phyloP scores from a whole-genome alignment of 2,888 invertebrate genomes.

The Dastarcus helophoroides region DNA sequence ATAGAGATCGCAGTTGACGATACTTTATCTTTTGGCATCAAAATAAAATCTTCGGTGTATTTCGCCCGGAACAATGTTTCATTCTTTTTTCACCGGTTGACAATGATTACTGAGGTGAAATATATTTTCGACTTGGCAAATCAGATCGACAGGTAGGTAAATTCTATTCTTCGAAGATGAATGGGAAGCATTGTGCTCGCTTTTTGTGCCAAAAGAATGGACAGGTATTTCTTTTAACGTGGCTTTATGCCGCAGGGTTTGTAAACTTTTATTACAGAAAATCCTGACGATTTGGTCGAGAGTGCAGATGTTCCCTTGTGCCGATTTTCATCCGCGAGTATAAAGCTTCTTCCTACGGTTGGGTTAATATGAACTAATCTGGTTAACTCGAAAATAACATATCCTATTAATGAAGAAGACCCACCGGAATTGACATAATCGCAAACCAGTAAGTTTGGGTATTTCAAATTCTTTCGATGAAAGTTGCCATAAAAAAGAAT shows the following conservation, averaged over 20 bases:
- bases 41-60: slow-evolving; percentile 21
- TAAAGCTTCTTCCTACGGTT: too few relatives aligned
- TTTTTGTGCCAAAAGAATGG: slow-evolving; percentile 28
- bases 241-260: slow-evolving; percentile 24
- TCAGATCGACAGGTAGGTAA: slow-evolving; percentile 35
- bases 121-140: slow-evolving; percentile 35
- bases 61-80: slow-evolving; percentile 16
- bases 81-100: slow-evolving; percentile 27
- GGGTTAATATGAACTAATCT: too few relatives aligned
- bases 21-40: slow-evolving; percentile 24
- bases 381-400: too few relatives aligned
- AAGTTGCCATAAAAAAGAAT: too few relatives aligned
- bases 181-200: slow-evolving; percentile 25
- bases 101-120: slow-evolving; percentile 34
- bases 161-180: slow-evolving; percentile 28
- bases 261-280: slow-evolving; percentile 13
- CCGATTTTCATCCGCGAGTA: too few relatives aligned
- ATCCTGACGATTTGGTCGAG: too few relatives aligned
- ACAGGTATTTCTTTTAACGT: slow-evolving; percentile 33
- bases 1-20: slow-evolving; percentile 20
- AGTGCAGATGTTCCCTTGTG: too few relatives aligned
- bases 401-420: too few relatives aligned
- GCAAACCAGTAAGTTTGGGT: too few relatives aligned
- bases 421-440: too few relatives aligned
- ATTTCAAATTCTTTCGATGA: too few relatives aligned